Base-by-base conservation (phyloP, 2,888 invertebrate species). In the Iselma pallidipennis region DNA sequence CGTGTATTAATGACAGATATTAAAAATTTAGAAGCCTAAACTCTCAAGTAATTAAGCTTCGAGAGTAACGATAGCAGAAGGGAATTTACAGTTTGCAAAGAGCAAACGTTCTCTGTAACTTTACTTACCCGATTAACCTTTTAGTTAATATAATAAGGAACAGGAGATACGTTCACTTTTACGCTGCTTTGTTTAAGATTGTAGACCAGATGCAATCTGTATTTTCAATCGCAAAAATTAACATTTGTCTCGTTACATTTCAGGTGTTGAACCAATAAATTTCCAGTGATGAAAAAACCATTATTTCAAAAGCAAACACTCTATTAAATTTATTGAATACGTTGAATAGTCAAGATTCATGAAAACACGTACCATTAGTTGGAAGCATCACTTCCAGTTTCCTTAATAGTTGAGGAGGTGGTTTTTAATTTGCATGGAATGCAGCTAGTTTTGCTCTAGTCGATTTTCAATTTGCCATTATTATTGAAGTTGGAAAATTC, bases 81-180 rank as follows among this genome's bases (percentile, higher is more conserved):
- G 49, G 56, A 53, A 55, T 63, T 59, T 57, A 63, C 59, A 56
- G 56, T 55, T 55, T 49, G 59, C 55, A 63, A 58, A 57, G 61
- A 58, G 57, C 59, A 62, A 63, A 56, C 61, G 57, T 61, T 61
- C n/a, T 57, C 57, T 50, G 54, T 49, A 61, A 61, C 59, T 63
- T 63, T 63, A 59, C 63, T 63, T 59, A 63, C 52, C 19, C 56
- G 63, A 59, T 63, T 59, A 63, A 63, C 59, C 56, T 63, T 51
- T 56, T 48, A 52, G 63, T 59, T 56, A 59, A 63, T 63, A 51
- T 59, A 62, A 62, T 58, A 59, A 62, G n/a, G 53, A 42, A 52
- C 53, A 55, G 16, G 45, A 53, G n/a, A 54, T 37, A 55, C 54
- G 37, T 59, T 54, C 48, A n/a, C n/a, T n/a, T n/a, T n/a, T n/a